These are phyloP conservation scores for Drosophila borborema DNA, from an alignment of 2,888 invertebrate genomes.

Conservation along the genomic window DNA sequence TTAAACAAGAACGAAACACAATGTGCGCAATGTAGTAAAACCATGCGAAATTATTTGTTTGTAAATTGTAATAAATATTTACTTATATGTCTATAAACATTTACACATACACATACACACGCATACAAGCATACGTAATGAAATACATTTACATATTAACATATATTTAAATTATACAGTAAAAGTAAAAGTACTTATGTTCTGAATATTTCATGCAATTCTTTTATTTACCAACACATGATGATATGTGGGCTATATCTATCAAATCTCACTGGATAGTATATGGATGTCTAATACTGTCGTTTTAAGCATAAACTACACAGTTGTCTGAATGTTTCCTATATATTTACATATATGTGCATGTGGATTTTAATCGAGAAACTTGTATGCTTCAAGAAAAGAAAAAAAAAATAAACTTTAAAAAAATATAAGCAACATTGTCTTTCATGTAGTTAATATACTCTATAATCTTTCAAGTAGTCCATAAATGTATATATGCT, in stretches of 20 bases:
- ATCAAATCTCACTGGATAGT: neutral
- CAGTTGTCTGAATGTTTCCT: slow-evolving; percentile 60
- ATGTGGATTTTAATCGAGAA: slow-evolving; percentile 60
- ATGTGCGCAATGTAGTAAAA: slow-evolving; percentile 42
- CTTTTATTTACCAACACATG: slow-evolving; percentile 33
- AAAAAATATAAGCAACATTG: slow-evolving; percentile 39
- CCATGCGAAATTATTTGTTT: slow-evolving; percentile 67
- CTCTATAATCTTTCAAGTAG: neutral
- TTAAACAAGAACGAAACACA: slow-evolving; percentile 12
- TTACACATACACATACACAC: slow-evolving; percentile 23
- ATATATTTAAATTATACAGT: slow-evolving; percentile 39
- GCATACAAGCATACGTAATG: slow-evolving; percentile 47
- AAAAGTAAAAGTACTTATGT: slow-evolving; percentile 54
- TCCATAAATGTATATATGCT: neutral
- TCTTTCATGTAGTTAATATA: neutral
- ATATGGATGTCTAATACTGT: slow-evolving; percentile 10
- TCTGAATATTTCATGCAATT: slow-evolving; percentile 48
- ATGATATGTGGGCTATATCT: neutral
- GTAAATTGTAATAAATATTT: slow-evolving; percentile 67
- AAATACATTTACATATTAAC: slow-evolving; percentile 56
- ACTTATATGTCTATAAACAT: slow-evolving; percentile 43
- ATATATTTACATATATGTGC: slow-evolving; percentile 44
- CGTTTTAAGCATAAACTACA: slow-evolving; percentile 28
- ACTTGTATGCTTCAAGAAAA: slow-evolving; percentile 64
- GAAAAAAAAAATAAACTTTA: slow-evolving; percentile 42